These are phyloP conservation scores for Epinotia ramella DNA, from an alignment of 2,888 invertebrate genomes.

Conservation along the genomic window DNA sequence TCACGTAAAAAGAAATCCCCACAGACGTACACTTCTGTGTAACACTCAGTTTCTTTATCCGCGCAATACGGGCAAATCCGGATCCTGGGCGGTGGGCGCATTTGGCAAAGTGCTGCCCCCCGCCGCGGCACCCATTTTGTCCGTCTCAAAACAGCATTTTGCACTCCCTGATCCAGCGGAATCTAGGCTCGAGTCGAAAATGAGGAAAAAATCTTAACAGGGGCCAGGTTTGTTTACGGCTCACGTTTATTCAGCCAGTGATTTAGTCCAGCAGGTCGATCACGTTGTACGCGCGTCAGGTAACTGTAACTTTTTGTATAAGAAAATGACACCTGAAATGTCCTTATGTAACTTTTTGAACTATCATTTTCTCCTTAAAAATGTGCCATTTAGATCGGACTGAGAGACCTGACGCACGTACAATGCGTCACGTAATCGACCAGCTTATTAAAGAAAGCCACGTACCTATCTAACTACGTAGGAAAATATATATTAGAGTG, in stretches of 20 bases:
- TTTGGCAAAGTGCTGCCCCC: constrained; percentile 78
- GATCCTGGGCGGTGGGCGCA: constrained; percentile 70
- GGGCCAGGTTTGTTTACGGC: constrained; percentile 2
- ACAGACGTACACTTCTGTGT: constrained; percentile 53
- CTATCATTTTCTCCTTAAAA: no score
- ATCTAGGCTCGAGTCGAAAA: constrained; percentile 42
- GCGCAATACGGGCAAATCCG: constrained; percentile 72
- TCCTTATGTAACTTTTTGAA: no score
- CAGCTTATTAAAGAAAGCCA: no score
- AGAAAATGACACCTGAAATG: no score
- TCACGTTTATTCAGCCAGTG: background rate
- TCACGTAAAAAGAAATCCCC: background rate
- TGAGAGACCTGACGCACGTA: no score
- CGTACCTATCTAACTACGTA: no score
- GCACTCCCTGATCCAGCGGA: constrained; percentile 69
- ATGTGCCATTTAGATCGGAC: no score
- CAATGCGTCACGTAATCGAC: no score
- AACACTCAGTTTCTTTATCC: constrained; percentile 62
- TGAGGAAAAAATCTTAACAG: constrained; percentile 37
- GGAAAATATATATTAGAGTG: no score
- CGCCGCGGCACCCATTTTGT: constrained; percentile 68
- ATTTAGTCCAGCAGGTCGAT: background rate
- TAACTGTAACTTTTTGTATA: no score
- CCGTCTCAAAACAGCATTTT: constrained; percentile 74
- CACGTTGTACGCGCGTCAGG: no score